Evolutionary conservation across 53 echinoderm and acorn worm genomes (phyloP), one percentile per base, ranked within the genome.

Genomic region (Arbacia lixula): DNA sequence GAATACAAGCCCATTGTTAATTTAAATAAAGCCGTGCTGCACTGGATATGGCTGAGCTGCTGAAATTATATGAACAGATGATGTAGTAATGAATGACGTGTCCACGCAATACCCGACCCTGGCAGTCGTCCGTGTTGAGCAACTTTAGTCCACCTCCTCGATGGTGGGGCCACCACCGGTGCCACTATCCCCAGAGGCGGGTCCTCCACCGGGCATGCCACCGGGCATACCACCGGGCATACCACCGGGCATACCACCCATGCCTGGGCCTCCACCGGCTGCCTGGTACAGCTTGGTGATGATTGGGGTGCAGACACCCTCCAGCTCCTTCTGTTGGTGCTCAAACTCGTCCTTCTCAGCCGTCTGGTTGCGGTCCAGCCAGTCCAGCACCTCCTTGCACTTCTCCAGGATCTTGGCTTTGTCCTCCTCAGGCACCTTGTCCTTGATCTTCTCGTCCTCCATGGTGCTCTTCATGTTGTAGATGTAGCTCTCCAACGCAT

Each of bases 341-440:
- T 99, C 99, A 89, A 89, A 94, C 87, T 95, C 94, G 5, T 99
- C 99, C 72, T 99, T 99, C 39, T 94, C 94, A n/a, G 94, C 98
- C 83, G 85, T 90, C 94, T 97, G 99, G 73, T 99, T 99, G 53
- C 43, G 12, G 40, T 99, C 99, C 32, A 99, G 83, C 99, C 99
- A 99, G 30, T 90, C 91, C 9, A 99, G 62, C 5, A 83, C 83
- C 38, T 99, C 95, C 51, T 95, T 86, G 72, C 92, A 92, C 74
- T 94, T 95, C 30, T 91, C 92, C 35, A 88, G 11, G 55, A 94
- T 84, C 54, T 64, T 84, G 5, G 82, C 73, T 66, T 88, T 97
- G 37, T 97, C 98, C 17, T 96, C 96, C 12, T 92, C 90, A 42
- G 79, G 52, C 58, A 97, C 83, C 87, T 97, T 97, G 20, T 90